Evolutionary conservation across 2,797 vertebrate species (phyloP), one percentile per base, ranked within the genome.

Genomic region (Nyctibius grandis): DNA sequence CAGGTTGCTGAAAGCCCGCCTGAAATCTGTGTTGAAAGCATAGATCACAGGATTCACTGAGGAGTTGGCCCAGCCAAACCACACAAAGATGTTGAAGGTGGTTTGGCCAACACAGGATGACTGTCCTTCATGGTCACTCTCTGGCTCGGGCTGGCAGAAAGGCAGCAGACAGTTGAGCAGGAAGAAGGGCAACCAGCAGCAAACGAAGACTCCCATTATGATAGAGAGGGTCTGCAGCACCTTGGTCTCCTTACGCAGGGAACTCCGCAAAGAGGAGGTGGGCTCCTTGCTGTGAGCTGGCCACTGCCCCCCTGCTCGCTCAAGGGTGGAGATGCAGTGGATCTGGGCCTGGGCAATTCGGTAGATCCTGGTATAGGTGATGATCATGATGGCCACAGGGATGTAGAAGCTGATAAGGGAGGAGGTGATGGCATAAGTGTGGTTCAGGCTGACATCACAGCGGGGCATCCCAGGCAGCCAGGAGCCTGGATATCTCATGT

Each of bases 341-440:
- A 99, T 98, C 54, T 99, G 99, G 56, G 96, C 98, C 78, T 98
- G 98, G 3, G 98, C 98, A n/a, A 99, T 98, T 26, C 98, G 97
- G 94, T 98, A 99, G 51, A 98, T 99, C 45, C 98, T 97, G 29
- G 98, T 98, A 29, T 98, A 99, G 19, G 98, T 99, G 15, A 98
- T 97, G 44, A 98, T 97, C 98, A 98, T 98, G 94, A 98, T 97
- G 5, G 98, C 95, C 74, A 99, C 98, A 0, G 98, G 98, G 79
- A 99, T 99, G 96, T 98, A 99, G 96, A 99, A 99, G 95, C 98
- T 98, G 69, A 98, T 98, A 15, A 99, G 96, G 6, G 98, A 98
- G 26, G 98, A 99, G 57, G 98, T 97, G 88, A 99, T 97, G 44
- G 98, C 98, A 0, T 98, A 98, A 1, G 98, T 97, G 45, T 95